Base-by-base conservation (phyloP, 1,140 invertebrate species). In the Plutomurus gul region DNA sequence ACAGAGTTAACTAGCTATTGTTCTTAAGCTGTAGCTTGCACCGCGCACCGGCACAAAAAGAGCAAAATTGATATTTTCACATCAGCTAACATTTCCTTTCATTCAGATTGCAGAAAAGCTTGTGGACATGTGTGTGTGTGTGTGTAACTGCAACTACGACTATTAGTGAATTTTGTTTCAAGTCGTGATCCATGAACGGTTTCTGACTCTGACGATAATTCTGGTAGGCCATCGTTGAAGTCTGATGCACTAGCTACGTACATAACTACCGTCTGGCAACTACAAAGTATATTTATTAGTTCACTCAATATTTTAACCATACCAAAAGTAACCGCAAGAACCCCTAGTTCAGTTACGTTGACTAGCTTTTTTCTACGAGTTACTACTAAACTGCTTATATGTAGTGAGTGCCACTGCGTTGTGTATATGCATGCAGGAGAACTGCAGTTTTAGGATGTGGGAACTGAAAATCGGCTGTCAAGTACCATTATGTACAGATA, bases 381-480 rank as follows among this genome's bases (percentile, higher is more conserved):
- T n/a, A n/a, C n/a, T n/a, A n/a, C n/a, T n/a, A n/a, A n/a, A n/a
- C n/a, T n/a, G n/a, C 11, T 10, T 10, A 43, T 43, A n/a, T 13
- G 7, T 43, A 43, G 11, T 13, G n/a, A 33, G 56, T 65, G n/a
- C n/a, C 30, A 4, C n/a, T 16, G 56, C 16, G n/a, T 47, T 51
- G 47, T 10, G 20, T 3, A 25, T 25, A 51, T 51, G 20, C 30
- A 65, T 65, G 56, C 16, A 2, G n/a, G 56, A 33, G 56, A 65
- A n/a, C 8, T 65, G 16, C 30, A 36, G 10, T 5, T 18, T 11
- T 65, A 7, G 56, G 56, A 18, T 65, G 30, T 65, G 56, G 30
- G 56, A 65, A 65, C 36, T 13, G n/a, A 27, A n/a, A 65, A 65
- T 65, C 56, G 36, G 36, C 30, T 65, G 56, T 65, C 56, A 30